A percentile compares a stretch with the other conserved stretches of the same genome.
Evolutionary conservation across 2,888 invertebrate genomes (phyloP).

Genomic region (Chymomyza procnemis): DNA sequence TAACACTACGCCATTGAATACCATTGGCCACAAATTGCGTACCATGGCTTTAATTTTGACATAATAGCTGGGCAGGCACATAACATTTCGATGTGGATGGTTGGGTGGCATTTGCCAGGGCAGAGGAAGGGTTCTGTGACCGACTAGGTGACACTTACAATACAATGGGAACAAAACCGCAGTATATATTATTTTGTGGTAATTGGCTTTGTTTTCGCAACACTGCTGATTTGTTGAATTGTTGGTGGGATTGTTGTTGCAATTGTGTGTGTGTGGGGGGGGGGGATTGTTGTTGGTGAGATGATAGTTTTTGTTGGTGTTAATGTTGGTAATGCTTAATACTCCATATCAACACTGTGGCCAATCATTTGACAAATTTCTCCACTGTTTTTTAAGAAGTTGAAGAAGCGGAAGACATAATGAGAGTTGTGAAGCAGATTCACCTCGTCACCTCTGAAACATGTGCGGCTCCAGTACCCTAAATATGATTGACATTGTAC

Average conservation of each 20-base stretch:
- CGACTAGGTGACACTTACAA: not conserved
- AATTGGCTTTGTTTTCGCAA: constrained; percentile 40
- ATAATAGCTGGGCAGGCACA: constrained; percentile 33
- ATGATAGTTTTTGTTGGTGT: not conserved
- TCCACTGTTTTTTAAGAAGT: no score
- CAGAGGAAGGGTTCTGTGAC: not conserved
- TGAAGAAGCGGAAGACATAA: no score
- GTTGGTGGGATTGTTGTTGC: constrained; percentile 7
- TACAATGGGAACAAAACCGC: constrained; percentile 12
- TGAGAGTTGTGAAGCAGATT: no score
- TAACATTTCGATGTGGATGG: constrained; percentile 28
- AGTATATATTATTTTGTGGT: constrained; percentile 38
- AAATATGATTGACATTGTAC: no score
- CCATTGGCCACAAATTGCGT: constrained; percentile 10
- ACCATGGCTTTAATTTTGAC: constrained; percentile 44
- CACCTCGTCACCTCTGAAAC: no score
- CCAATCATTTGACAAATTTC: no score
- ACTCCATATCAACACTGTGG: no score
- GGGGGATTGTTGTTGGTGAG: constrained; percentile 19
- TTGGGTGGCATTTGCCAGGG: constrained; percentile 9
- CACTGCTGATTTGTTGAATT: constrained; percentile 7
- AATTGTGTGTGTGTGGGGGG: no score
- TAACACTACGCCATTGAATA: constrained; percentile 12
- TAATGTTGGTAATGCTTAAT: not conserved
- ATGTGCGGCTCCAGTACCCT: no score